Base-by-base conservation (phyloP, 2,888 invertebrate species). In the Leucania comma region DNA sequence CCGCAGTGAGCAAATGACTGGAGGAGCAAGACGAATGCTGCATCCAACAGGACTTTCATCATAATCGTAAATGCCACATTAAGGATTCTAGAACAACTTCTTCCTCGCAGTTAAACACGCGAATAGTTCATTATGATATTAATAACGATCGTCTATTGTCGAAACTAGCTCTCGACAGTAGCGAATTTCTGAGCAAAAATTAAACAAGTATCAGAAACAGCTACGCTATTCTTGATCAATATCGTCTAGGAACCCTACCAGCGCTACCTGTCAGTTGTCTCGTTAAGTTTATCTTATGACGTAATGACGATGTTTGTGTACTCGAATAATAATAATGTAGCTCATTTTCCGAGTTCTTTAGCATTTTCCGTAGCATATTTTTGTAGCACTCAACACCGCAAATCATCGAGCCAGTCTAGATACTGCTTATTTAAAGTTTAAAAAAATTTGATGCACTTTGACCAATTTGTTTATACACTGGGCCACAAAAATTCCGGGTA, bases 331-430 rank as follows among this genome's bases (percentile, higher is more conserved):
- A 57, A 59, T 63, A 63, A 53, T 54, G 53, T 38, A 29, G 29
- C 59, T 50, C n/a, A 75, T 58, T 70, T 65, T 57, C 26, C 14
- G 24, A 46, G 29, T 56, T 72, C 22, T 35, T 32, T 24, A 56
- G 29, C 32, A n/a, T n/a, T 80, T 69, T 65, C 24, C 26, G 29
- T 63, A 60, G 35, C 22, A 42, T 54, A 50, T 68, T 65, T 56
- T 68, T 56, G 63, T 29, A 65, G 48, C 38, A 24, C 26, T 53
- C 51, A 38, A 38, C 24, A 53, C 29, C n/a, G 12, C 53, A 53
- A 46, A 20, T 54, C 10, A 42, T 62, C 29, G 50, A 54, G 46
- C 35, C 12, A 38, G 50, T 26, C 24, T 26, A 54, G 22, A 38
- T 60, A 51, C 32, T 77, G 48, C 35, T 53, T 69, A 56, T 54